These are phyloP conservation scores for Anneissia japonica DNA, from an alignment of 35 echinoderm and acorn worm genomes.

Conservation along the genomic window DNA sequence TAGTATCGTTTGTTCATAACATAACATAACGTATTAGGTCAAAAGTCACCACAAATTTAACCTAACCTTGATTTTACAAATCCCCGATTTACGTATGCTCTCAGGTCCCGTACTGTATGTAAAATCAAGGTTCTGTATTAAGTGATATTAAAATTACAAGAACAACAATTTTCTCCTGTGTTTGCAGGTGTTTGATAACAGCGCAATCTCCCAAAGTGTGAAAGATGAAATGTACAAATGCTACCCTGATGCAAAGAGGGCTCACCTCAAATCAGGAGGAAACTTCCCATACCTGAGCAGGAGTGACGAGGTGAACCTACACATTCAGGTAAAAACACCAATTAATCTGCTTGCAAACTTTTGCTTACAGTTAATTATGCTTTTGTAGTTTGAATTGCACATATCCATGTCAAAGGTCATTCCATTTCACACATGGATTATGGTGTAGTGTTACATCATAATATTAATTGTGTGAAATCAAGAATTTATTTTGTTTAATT, in stretches of 20 bases:
- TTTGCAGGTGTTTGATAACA: conserved; percentile 85
- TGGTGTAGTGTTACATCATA: not conserved
- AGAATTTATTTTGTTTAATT: not conserved
- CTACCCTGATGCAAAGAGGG: conserved; percentile 83
- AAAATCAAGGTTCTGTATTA: no score
- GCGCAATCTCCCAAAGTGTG: conserved; percentile 83
- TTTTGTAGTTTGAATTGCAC: not conserved
- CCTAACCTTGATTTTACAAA: no score
- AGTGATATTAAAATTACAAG: no score
- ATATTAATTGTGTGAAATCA: not conserved
- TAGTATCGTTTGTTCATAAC: no score
- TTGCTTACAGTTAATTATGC: not conserved
- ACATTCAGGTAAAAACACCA: conserved; percentile 78
- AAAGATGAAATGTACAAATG: conserved; percentile 95
- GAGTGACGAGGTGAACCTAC: conserved; percentile 88
- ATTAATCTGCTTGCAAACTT: not conserved
- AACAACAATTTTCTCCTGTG: no score
- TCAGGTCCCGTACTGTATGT: no score
- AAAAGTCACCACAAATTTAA: no score
- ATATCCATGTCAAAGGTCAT: not conserved
- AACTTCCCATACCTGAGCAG: conserved; percentile 94
- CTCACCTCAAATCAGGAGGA: conserved; percentile 86
- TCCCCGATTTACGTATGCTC: no score
- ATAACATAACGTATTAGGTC: no score
- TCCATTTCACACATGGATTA: not conserved